Conservation (phyloP, 2,888 invertebrate genomes). For the Plebejus anna region DNA sequence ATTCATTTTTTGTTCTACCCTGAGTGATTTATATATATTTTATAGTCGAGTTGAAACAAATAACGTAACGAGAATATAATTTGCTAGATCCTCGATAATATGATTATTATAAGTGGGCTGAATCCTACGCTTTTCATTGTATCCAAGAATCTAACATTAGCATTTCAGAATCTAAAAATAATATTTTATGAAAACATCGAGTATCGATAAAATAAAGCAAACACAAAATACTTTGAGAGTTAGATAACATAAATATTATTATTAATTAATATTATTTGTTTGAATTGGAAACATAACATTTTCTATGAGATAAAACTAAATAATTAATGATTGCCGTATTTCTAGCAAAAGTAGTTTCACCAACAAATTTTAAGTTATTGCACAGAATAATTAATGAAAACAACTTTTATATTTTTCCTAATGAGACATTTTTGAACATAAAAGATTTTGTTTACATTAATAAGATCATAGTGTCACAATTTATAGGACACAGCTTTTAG, state of each 20-base stretch:
- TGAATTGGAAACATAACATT: neutral
- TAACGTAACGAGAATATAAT: neutral
- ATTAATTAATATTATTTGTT: neutral
- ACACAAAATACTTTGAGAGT: neutral
- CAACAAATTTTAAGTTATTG: no score
- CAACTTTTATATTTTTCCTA: no score
- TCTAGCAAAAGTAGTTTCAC: neutral
- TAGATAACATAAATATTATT: neutral
- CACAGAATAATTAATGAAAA: no score
- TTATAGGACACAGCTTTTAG: no score
- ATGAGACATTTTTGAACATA: no score
- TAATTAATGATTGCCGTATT: neutral
- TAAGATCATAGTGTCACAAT: no score
- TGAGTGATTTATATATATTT: neutral
- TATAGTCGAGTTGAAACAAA: neutral
- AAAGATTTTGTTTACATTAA: no score
- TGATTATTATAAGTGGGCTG: neutral
- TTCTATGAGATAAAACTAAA: neutral
- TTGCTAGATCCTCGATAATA: neutral
- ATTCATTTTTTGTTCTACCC: constrained; percentile 28
- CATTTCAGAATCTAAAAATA: neutral
- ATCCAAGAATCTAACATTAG: neutral
- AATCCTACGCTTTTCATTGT: neutral
- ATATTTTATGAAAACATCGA: neutral
- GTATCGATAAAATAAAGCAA: neutral